Percentiles rank a stretch among this genome's conserved stretches.
phyloP scores from a whole-genome alignment of 2,888 invertebrate species.

The Bimastos eiseni region DNA sequence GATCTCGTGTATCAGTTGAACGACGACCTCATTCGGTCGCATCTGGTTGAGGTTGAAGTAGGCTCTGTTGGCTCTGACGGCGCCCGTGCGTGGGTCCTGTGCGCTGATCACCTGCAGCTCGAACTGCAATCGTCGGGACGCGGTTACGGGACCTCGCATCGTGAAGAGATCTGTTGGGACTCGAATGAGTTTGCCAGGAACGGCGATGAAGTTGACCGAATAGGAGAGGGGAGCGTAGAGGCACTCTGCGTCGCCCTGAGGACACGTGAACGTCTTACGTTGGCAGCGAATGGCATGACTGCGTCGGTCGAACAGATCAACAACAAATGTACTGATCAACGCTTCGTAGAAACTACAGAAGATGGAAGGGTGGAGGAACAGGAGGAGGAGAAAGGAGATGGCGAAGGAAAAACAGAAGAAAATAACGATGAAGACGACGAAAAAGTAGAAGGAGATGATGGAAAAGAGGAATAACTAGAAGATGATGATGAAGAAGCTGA shows the following conservation, averaged over 20 bases:
- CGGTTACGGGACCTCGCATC: slow-evolving; percentile 79
- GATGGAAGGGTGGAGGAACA: too few relatives aligned
- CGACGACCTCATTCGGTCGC: slow-evolving; percentile 67
- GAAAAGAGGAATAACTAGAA: too few relatives aligned
- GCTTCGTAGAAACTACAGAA: too few relatives aligned
- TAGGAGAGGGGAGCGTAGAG: slow-evolving; percentile 80
- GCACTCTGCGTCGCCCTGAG: slow-evolving; percentile 75
- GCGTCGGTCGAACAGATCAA: not conserved
- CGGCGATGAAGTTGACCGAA: slow-evolving; percentile 89
- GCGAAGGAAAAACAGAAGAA: too few relatives aligned
- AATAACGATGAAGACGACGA: too few relatives aligned
- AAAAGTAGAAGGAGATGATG: too few relatives aligned
- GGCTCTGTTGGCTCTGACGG: slow-evolving; percentile 53
- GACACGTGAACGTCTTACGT: slow-evolving; percentile 73
- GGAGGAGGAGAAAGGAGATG: too few relatives aligned
- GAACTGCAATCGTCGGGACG: slow-evolving; percentile 75
- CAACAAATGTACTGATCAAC: not conserved
- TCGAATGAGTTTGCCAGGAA: slow-evolving; percentile 71
- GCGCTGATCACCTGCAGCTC: slow-evolving; percentile 70
- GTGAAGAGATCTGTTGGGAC: slow-evolving; percentile 76
- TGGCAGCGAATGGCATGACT: slow-evolving; percentile 70
- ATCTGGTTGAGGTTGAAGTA: slow-evolving; percentile 60
- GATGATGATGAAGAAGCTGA: too few relatives aligned
- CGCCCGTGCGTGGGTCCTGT: slow-evolving; percentile 66
- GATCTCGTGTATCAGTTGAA: slow-evolving; percentile 75